Base-by-base conservation (phyloP, 2,113 vertebrate species). In the Cephalopterus ornatus region DNA sequence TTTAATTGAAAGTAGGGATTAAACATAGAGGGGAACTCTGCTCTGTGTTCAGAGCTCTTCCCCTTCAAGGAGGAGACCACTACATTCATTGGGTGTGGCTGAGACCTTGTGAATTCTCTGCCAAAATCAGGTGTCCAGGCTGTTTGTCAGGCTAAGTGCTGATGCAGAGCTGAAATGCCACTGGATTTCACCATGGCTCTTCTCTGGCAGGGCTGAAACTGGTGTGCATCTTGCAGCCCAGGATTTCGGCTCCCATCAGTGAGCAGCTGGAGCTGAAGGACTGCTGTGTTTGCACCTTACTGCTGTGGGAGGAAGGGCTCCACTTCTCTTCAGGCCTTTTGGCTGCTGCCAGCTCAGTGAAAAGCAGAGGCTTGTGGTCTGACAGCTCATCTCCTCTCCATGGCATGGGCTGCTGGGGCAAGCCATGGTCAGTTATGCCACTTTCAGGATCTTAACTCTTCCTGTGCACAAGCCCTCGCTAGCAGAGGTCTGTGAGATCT, bases 251-350 rank as follows among this genome's bases (percentile, higher is more conserved):
- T 89, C 49, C 39, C 5, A 3, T 17, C 5, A 5, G 26, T 4
- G 42, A 44, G 80, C 2, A 0, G 27, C 76, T 41, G 28, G 63
- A 68, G 39, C 71, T 0, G 0, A 19, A n/a, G 20, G 14, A 68
- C 27, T 26, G 63, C 63, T 75, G 27, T 65, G 14, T 49, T 88
- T 62, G n/a, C 41, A 58, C 58, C 56, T 62, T 49, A 15, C 41
- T 2, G 3, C 4, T 50, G 61, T 7, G 32, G 42, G n/a, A 83
- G 35, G 75, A 37, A 55, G 39, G 58, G 26, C 47, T 85, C 74
- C 6, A 9, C 24, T 73, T 85, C 46, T 56, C 21, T 73, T 61
- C 27, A 33, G 73, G 44, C 41, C 58, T 76, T 89, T 33, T 4
- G 11, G 33, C 58, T 79, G 12, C 70, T 89, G 47, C 35, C 47